These are phyloP conservation scores for Tuberolachnus salignus DNA, from an alignment of 2,888 invertebrate species.

Conservation along the genomic window DNA sequence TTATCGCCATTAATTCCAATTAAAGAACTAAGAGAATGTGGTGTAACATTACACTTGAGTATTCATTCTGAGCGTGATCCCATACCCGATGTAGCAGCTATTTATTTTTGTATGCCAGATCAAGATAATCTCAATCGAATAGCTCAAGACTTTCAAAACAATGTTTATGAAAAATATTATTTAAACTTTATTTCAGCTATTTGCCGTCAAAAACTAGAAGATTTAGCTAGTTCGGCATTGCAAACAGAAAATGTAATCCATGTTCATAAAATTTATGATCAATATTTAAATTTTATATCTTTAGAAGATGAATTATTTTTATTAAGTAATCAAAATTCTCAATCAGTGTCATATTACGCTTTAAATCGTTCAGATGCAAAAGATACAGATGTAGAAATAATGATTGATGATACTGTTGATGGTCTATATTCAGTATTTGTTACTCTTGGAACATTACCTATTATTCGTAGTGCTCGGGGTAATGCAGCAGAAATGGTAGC, in stretches of 20 bases:
- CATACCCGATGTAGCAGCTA: slow-evolving; percentile 98
- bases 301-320: slow-evolving; percentile 97
- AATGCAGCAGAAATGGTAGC: slow-evolving; percentile 99
- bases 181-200: slow-evolving; percentile 97
- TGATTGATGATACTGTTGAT: slow-evolving; percentile 94
- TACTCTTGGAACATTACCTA: slow-evolving; percentile 90
- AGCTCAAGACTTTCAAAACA: slow-evolving; percentile 85
- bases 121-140: slow-evolving; percentile 95
- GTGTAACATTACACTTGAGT: slow-evolving; percentile 97
- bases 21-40: slow-evolving; percentile 92
- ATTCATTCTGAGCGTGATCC: slow-evolving; percentile 85
- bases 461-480: slow-evolving; percentile 88
- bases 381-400: slow-evolving; percentile 92
- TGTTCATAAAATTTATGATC: slow-evolving; percentile 95
- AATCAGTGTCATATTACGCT: slow-evolving; percentile 91
- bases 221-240: slow-evolving; percentile 89
- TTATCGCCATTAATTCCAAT: slow-evolving; percentile 96
- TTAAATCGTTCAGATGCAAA: slow-evolving; percentile 92
- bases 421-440: slow-evolving; percentile 97
- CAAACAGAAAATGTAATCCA: slow-evolving; percentile 88
- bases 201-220: slow-evolving; percentile 90
- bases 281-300: slow-evolving; percentile 97
- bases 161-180: slow-evolving; percentile 92
- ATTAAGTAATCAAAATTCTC: slow-evolving; percentile 89
- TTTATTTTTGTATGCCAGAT: slow-evolving; percentile 96